Base-by-base conservation (phyloP, 2,797 vertebrate genomes). In the Centroberyx gerrardi region DNA sequence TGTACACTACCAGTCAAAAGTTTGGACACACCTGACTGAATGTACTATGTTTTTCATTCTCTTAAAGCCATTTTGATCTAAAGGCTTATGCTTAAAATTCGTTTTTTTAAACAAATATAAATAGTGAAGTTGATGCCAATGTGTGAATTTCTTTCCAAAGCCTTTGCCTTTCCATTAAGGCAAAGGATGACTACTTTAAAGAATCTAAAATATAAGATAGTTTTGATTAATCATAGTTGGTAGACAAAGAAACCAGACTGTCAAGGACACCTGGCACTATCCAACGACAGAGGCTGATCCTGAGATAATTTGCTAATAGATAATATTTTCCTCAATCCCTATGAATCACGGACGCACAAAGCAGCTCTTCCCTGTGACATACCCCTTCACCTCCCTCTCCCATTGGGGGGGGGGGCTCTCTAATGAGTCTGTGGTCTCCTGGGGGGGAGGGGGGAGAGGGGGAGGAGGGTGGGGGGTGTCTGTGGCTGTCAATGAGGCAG, bases 341-440 rank as follows among this genome's bases (percentile, higher is more conserved):
- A 38, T 76, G 62, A 80, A 62, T 75, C 27, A 28, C 44, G 5
- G 48, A 7, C 48, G 33, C 54, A 33, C 22, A 13, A 59, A 68
- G 36, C 17, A 29, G n/a, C n/a, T 68, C 29, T 7, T 76, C 44
- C 49, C 12, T 15, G 10, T 69, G 66, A 86, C 58, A 8, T 3
- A 46, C 69, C 72, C 61, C 38, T 55, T 75, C 74, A 68, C 55
- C 71, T 76, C 53, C 42, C 63, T 65, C 71, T 58, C 61, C 73
- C 48, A 28, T 36, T 4, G 65, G 72, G 38, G 12, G 72, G 38
- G 12, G 68, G 62, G 51, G 68, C 44, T 68, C 53, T 75, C 72
- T 87, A 87, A 92, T 71, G 74, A 90, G 86, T 60, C 68, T 84
- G 74, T 76, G 78, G 77, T 81, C 78, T 78, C 54, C 52, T 27